Percentiles rank a stretch among this genome's conserved stretches.
Conservation (phyloP, 2,113 vertebrate species). For the Indri indri region DNA sequence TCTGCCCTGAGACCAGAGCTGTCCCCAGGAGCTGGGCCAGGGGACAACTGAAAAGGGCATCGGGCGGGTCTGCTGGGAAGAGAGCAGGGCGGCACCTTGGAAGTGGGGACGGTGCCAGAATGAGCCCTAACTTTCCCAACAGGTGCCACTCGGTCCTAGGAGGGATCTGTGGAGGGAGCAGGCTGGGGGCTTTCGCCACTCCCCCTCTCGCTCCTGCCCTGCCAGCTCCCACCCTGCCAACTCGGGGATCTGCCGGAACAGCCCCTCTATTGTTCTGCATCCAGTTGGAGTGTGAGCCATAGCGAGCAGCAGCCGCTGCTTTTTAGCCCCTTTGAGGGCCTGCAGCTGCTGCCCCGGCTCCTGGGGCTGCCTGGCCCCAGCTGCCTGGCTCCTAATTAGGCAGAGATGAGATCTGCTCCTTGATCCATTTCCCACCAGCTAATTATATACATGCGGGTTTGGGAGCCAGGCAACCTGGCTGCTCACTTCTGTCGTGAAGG, state of each 20-base stretch:
- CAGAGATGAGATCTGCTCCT: constrained; percentile 50
- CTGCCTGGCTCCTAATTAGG: constrained; percentile 72
- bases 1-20: background rate
- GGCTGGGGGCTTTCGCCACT: background rate
- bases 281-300: background rate
- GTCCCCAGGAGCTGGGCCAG: background rate
- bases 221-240: background rate
- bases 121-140: background rate
- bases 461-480: background rate
- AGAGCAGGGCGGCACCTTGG: background rate
- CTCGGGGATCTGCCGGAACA: background rate
- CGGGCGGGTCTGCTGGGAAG: background rate
- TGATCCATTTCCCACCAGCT: constrained; percentile 55
- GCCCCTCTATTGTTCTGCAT: constrained; percentile 56
- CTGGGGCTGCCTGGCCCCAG: constrained; percentile 59
- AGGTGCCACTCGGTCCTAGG: background rate
- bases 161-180: background rate
- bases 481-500: background rate
- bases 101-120: background rate
- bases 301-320: background rate
- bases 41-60: background rate
- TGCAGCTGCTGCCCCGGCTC: constrained; percentile 61
- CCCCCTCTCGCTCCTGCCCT: background rate
- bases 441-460: constrained; percentile 57
- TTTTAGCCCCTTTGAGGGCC: background rate